phyloP scores from a whole-genome alignment of 2,888 invertebrate genomes.

The Deroplatys truncata region DNA sequence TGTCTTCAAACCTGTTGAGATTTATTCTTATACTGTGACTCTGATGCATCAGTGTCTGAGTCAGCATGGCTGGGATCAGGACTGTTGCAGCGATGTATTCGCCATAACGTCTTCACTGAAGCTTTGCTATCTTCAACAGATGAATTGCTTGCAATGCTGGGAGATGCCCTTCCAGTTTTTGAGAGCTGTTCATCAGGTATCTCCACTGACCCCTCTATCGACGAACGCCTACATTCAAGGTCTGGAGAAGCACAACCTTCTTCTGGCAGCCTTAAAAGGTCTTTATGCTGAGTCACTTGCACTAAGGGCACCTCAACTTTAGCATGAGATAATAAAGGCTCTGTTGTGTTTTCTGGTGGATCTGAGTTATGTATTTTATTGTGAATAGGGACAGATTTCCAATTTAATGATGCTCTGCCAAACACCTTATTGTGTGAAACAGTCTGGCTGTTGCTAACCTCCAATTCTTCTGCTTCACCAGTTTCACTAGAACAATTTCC shows the following conservation, averaged over 20 bases:
- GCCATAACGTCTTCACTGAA: conserved; percentile 3
- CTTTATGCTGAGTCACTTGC: not conserved
- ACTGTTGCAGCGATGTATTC: not conserved
- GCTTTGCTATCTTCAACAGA: not conserved
- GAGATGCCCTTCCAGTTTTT: not conserved
- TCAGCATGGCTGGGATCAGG: conserved; percentile 19
- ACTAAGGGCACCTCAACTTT: not conserved
- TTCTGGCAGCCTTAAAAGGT: not conserved
- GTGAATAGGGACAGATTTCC: not conserved
- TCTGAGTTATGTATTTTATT: not conserved
- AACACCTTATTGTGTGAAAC: not conserved
- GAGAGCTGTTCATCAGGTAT: not conserved
- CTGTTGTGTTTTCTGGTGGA: not conserved
- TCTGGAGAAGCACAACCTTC: not conserved
- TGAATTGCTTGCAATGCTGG: not conserved
- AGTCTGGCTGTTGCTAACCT: not conserved
- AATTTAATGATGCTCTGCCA: conserved; percentile 9
- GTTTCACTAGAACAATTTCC: conserved; percentile 74
- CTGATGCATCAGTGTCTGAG: conserved; percentile 17
- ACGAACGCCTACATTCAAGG: not conserved
- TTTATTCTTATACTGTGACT: not conserved
- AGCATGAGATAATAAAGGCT: not conserved
- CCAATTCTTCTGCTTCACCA: conserved; percentile 41
- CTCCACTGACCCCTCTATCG: not conserved
- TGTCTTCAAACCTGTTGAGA: not conserved